Base-by-base conservation (phyloP, 2,888 invertebrate genomes). In the Encarsia formosa region DNA sequence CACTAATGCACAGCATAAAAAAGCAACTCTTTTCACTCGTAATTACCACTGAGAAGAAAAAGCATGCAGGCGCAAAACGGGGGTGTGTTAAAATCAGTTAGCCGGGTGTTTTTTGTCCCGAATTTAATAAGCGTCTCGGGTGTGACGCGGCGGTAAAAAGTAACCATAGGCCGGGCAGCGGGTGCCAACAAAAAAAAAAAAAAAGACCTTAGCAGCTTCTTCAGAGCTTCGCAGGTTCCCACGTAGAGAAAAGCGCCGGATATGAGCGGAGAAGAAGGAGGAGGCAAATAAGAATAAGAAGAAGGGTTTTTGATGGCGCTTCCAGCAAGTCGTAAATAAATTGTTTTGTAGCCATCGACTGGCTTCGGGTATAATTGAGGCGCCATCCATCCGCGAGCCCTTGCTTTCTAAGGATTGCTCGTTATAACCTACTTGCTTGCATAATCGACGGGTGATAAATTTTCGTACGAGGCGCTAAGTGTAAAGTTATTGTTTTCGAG, bases 251-350 rank as follows among this genome's bases (percentile, higher is more conserved):
- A 11, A 11, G 11, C 26, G 26, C 6, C 11, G 11, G 8, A 11
- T 26, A 26, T 26, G 11, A 11, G 29, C 41, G 44, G 52, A 20
- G 47, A 49, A 37, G 18, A 41, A 43, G 52, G 29, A 41, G 18
- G n/a, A 24, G 18, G 37, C 29, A 35, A 43, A 46, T 46, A 35
- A 52, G 46, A 49, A 40, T 32, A 34, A 50, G 39, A 22, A 37
- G 44, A 38, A 49, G 26, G 39, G 49, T 59, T 61, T 66, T 67
- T 64, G 61, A 68, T 64, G 65, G 61, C 60, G 60, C 62, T 68
- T 65, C 65, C 61, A 68, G 62, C 63, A 60, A 66, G 59, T 67
- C 65, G 65, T 65, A 65, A 67, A 67, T 61, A 60, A n/a, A n/a
- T n/a, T n/a, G n/a, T n/a, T n/a, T n/a, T n/a, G n/a, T n/a, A n/a